These are phyloP conservation scores for Tinea pellionella DNA, from an alignment of 2,888 invertebrate genomes.

Conservation along the genomic window DNA sequence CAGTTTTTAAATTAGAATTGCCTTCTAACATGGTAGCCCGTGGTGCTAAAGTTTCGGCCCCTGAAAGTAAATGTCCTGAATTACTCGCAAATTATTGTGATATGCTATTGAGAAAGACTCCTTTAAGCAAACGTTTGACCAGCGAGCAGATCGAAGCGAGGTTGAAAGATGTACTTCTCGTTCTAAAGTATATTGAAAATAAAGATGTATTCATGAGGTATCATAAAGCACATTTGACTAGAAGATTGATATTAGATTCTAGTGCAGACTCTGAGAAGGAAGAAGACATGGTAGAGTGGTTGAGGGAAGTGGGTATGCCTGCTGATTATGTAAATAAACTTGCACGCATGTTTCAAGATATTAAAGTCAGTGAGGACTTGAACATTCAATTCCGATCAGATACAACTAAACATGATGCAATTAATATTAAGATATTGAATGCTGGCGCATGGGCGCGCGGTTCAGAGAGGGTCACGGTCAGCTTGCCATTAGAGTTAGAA, in stretches of 20 bases:
- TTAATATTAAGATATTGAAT: slow-evolving; percentile 98
- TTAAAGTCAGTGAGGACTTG: slow-evolving; percentile 97
- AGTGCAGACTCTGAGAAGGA: slow-evolving; percentile 99
- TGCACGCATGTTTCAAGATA: slow-evolving; percentile 98
- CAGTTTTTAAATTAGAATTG: slow-evolving; percentile 82
- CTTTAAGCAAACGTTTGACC: slow-evolving; percentile 94
- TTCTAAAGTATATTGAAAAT: slow-evolving; percentile 98
- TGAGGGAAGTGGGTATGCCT: slow-evolving; percentile 98
- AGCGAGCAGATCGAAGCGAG: slow-evolving; percentile 97
- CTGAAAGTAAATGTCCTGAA: slow-evolving; percentile 99
- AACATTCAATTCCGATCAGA: slow-evolving; percentile 92
- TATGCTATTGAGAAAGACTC: slow-evolving; percentile 96
- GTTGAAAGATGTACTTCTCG: slow-evolving; percentile 92
- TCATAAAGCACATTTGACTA: slow-evolving; percentile 97
- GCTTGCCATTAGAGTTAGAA: slow-evolving; percentile 96
- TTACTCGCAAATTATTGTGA: slow-evolving; percentile 99
- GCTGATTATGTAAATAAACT: slow-evolving; percentile 99
- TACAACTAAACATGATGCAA: slow-evolving; percentile 84
- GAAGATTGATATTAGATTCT: slow-evolving; percentile 94
- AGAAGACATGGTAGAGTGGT: slow-evolving; percentile 99
- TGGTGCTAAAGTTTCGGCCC: slow-evolving; percentile 76
- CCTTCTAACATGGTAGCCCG: slow-evolving; percentile 72
- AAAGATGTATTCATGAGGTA: slow-evolving; percentile 99
- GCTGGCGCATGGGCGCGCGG: slow-evolving; percentile 98
- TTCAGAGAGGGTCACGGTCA: slow-evolving; percentile 94